Conservation (phyloP, 2,888 invertebrate species). For the Teleogryllus oceanicus region DNA sequence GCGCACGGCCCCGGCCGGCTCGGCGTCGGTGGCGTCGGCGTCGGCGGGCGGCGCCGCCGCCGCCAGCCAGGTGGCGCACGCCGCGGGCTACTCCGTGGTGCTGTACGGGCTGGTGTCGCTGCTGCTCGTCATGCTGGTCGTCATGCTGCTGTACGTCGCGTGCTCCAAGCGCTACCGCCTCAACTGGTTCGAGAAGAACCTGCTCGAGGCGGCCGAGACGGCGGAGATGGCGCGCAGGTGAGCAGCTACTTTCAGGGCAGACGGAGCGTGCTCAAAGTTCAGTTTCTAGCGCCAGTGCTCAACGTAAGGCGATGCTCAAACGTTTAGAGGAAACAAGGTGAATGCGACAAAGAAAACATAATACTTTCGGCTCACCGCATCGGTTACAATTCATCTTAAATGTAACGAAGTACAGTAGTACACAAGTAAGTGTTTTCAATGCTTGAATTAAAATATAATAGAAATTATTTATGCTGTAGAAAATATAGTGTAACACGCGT, state of each 20-base stretch:
- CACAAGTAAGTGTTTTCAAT: too few relatives aligned
- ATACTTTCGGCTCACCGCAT: too few relatives aligned
- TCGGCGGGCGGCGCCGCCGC: not conserved
- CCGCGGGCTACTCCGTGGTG: slow-evolving; percentile 44
- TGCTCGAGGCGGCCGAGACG: slow-evolving; percentile 51
- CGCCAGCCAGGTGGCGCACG: slow-evolving; percentile 19
- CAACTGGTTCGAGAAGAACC: slow-evolving; percentile 59
- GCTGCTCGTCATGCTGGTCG: slow-evolving; percentile 50
- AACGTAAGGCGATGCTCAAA: too few relatives aligned
- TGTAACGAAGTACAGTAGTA: too few relatives aligned
- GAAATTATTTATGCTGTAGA: too few relatives aligned
- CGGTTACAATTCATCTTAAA: too few relatives aligned
- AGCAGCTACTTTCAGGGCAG: too few relatives aligned
- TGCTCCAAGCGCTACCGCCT: slow-evolving; percentile 55
- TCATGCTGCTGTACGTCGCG: slow-evolving; percentile 52
- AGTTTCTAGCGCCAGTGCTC: too few relatives aligned
- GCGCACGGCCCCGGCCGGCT: not conserved
- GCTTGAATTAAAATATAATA: too few relatives aligned
- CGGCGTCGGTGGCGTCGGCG: not conserved
- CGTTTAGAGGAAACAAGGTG: too few relatives aligned
- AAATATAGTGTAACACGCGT: too few relatives aligned
- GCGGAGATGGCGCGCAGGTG: slow-evolving; percentile 37
- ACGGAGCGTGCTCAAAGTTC: not conserved
- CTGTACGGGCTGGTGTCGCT: slow-evolving; percentile 53
- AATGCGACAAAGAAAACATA: too few relatives aligned